These are phyloP conservation scores for Muscicapa comitata DNA, from an alignment of 2,797 vertebrate genomes.

Conservation along the genomic window DNA sequence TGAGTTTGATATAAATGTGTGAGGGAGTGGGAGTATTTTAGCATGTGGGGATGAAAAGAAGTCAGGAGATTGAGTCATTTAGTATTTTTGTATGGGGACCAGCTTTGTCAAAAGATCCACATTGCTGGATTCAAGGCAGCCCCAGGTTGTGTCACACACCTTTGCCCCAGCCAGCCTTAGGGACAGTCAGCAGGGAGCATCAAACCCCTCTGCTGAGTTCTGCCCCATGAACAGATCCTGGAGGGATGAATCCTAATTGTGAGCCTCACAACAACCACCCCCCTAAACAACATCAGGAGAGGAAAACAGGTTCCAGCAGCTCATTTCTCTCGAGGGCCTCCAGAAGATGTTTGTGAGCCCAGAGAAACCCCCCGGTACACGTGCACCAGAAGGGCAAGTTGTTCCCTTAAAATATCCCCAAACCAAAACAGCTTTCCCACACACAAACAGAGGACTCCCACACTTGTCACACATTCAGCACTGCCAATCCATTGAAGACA, in stretches of 20 bases:
- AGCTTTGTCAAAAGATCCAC: background rate
- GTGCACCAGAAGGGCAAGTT: background rate
- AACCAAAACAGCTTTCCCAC: background rate
- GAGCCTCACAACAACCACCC: background rate
- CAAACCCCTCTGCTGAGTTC: background rate
- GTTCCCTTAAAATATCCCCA: background rate
- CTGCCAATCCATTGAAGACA: background rate
- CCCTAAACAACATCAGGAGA: background rate
- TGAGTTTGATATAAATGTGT: slow-evolving; percentile 12
- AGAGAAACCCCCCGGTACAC: background rate
- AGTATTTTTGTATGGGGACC: slow-evolving; percentile 5
- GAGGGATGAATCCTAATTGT: background rate
- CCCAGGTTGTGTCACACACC: accelerated
- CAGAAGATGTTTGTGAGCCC: background rate
- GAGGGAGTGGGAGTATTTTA: slow-evolving; percentile 42
- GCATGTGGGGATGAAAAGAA: slow-evolving; percentile 46
- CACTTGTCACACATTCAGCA: background rate
- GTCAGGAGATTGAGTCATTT: slow-evolving; percentile 19
- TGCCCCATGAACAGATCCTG: background rate
- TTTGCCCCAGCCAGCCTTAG: too few relatives aligned
- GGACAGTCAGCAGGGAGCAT: background rate
- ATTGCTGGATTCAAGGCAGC: background rate
- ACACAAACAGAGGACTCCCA: background rate
- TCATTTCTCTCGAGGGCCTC: background rate
- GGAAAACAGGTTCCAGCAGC: background rate